Evolutionary conservation across 2,113 vertebrate species (phyloP).

Genomic region (Pycnonotus jocosus): DNA sequence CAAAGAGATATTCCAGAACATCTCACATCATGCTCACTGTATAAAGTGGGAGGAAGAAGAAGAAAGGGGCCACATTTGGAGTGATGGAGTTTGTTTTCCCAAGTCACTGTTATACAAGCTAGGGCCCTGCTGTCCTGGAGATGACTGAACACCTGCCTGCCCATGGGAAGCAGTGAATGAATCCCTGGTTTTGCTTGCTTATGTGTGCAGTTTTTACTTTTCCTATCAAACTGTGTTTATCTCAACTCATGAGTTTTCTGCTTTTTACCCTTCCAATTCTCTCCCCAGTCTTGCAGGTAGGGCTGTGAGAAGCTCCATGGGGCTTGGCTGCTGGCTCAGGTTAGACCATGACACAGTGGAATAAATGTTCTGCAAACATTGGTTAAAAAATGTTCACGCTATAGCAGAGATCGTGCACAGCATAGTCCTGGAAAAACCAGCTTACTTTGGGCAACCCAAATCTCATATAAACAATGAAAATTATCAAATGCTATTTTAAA

Average conservation of each 20-base stretch:
- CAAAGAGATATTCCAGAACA: background rate
- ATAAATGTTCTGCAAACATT: background rate
- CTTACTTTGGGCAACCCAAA: background rate
- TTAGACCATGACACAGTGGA: rapidly evolving
- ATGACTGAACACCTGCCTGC: background rate
- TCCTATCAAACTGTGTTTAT: background rate
- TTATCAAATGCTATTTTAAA: background rate
- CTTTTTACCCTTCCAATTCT: rapidly evolving
- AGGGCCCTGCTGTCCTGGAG: background rate
- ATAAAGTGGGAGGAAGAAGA: background rate
- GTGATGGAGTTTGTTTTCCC: background rate
- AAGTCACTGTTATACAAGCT: background rate
- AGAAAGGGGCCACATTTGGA: background rate
- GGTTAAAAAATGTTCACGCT: background rate
- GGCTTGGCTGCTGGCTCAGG: background rate
- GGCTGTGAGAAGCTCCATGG: rapidly evolving
- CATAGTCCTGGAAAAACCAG: background rate
- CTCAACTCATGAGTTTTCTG: background rate
- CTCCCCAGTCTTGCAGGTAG: rapidly evolving
- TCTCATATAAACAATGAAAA: background rate
- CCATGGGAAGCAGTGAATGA: background rate
- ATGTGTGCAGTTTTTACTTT: background rate
- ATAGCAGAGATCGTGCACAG: background rate
- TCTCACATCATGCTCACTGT: background rate
- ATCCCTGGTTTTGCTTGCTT: background rate